Conservation (phyloP, 2,797 vertebrate species). For the Tangara arthus region DNA sequence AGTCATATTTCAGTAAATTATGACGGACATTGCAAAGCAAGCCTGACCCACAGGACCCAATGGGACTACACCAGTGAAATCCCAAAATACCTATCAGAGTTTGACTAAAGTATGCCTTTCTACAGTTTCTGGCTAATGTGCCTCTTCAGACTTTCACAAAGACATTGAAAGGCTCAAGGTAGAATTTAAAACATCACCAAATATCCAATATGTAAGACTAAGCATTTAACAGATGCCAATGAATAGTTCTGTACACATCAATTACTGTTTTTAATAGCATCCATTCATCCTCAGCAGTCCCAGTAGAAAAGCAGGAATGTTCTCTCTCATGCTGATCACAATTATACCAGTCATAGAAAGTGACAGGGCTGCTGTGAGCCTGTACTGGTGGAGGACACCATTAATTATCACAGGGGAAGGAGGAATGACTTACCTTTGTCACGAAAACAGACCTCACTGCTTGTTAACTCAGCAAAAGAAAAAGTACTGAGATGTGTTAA, state of each 20-base stretch:
- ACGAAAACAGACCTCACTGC: neutral
- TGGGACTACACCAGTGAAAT: neutral
- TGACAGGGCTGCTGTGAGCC: neutral
- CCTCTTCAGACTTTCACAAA: neutral
- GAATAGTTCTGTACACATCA: neutral
- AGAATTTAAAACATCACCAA: neutral
- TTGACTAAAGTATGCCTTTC: neutral
- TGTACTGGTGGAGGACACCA: neutral
- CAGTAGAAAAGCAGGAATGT: neutral
- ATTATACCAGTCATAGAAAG: neutral
- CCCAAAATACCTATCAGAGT: neutral
- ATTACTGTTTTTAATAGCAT: neutral
- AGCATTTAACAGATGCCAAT: neutral
- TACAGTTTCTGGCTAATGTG: neutral
- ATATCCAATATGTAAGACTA: neutral
- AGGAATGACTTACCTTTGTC: neutral
- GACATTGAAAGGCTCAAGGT: neutral
- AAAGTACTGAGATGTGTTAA: neutral
- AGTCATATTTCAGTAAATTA: neutral
- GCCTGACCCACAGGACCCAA: neutral
- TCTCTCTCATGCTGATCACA: neutral
- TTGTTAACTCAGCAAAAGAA: neutral
- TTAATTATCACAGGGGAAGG: constrained; percentile 24
- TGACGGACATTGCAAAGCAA: neutral
- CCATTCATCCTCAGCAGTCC: neutral